phyloP scores from a whole-genome alignment of 1,140 invertebrate species.

The Halesus radiatus region DNA sequence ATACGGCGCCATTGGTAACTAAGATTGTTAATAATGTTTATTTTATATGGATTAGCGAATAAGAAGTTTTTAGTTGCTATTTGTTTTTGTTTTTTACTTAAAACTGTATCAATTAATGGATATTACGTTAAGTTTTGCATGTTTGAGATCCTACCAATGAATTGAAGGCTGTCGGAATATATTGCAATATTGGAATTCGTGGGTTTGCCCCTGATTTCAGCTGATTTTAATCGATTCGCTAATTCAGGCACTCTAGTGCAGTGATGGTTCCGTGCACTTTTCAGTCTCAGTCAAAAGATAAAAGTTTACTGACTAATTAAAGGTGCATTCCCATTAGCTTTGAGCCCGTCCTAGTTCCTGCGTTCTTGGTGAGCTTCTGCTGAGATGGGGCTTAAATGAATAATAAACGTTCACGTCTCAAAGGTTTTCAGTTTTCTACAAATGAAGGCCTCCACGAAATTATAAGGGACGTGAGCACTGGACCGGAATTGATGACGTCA shows the following conservation, averaged over 20 bases:
- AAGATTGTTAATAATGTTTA: no score
- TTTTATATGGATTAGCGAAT: no score
- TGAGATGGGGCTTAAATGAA: slow-evolving; percentile 23
- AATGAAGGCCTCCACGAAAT: neutral
- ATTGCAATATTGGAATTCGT: no score
- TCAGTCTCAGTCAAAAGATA: slow-evolving; percentile 26
- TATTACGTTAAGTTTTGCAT: no score
- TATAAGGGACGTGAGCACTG: neutral
- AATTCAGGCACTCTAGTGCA: slow-evolving; percentile 29
- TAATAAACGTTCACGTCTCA: slow-evolving; percentile 30
- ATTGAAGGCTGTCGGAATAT: no score
- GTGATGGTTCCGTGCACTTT: slow-evolving; percentile 41
- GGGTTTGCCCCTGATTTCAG: neutral
- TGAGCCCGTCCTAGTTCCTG: slow-evolving; percentile 25
- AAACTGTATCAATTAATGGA: no score
- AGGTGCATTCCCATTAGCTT: slow-evolving; percentile 45
- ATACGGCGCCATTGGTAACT: no score
- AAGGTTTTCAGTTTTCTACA: slow-evolving; percentile 26
- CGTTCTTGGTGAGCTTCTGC: slow-evolving; percentile 22
- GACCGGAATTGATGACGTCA: neutral
- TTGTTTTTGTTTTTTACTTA: no score
- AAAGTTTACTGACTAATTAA: slow-evolving; percentile 53
- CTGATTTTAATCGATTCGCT: slow-evolving; percentile 46
- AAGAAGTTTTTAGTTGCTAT: no score
- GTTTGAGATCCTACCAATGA: no score